A percentile compares a stretch with the other conserved stretches of the same genome.
These are phyloP conservation scores for Macroglossus sobrinus DNA, from an alignment of 2,113 vertebrate genomes.

Conservation along the genomic window DNA sequence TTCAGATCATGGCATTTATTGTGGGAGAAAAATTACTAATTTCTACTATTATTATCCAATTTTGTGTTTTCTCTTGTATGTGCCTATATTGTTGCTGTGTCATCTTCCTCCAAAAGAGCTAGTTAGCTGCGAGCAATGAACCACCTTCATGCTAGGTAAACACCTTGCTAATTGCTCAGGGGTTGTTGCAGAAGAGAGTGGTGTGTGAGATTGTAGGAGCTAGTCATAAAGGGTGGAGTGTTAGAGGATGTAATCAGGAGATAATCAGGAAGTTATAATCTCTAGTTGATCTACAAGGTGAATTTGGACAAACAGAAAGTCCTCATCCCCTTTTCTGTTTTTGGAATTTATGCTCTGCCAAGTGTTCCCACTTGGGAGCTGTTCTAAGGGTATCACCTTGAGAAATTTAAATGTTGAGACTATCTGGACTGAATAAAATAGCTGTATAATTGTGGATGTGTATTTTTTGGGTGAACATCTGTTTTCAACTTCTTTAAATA, in stretches of 20 bases:
- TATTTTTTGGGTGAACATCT: background rate
- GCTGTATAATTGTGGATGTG: background rate
- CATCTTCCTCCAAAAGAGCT: background rate
- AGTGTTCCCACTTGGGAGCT: background rate
- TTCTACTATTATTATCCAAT: background rate
- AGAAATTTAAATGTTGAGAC: background rate
- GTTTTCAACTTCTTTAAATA: background rate
- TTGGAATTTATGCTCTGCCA: background rate
- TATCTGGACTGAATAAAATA: background rate
- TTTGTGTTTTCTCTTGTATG: background rate
- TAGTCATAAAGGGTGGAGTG: background rate
- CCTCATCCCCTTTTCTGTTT: background rate
- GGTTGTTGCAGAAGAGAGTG: background rate
- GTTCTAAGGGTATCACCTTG: background rate
- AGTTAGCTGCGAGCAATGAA: background rate
- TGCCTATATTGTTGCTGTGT: background rate
- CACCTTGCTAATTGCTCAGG: background rate
- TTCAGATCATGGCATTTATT: background rate
- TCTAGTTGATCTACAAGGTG: background rate
- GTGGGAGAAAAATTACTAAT: background rate
- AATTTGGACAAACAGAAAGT: background rate
- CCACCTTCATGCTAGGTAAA: background rate
- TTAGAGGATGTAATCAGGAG: background rate
- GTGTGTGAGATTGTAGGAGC: background rate
- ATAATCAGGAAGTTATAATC: background rate